phyloP scores from a whole-genome alignment of 2,888 invertebrate species.

The Drosophila koepferae region DNA sequence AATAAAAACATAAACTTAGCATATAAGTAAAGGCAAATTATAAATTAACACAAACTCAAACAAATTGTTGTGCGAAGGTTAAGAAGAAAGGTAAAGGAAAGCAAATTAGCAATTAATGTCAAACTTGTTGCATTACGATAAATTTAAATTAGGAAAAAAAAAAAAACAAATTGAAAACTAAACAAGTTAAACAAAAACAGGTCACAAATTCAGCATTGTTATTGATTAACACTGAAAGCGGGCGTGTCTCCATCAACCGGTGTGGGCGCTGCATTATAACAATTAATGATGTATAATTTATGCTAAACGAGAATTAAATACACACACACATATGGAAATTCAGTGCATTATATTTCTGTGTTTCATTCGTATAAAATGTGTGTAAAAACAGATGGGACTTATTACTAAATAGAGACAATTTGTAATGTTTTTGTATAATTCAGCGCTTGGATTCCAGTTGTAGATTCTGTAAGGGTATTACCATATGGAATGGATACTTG shows the following conservation, averaged over 20 bases:
- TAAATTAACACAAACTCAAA: slow-evolving; percentile 35
- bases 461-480: slow-evolving; percentile 83
- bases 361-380: slow-evolving; percentile 32
- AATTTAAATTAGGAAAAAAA: slow-evolving; percentile 48
- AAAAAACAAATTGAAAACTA: slow-evolving; percentile 45
- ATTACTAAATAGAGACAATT: slow-evolving; percentile 15
- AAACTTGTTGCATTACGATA: slow-evolving; percentile 67
- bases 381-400: slow-evolving; percentile 28
- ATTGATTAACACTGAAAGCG: slow-evolving; percentile 43
- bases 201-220: slow-evolving; percentile 52
- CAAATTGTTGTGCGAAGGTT: slow-evolving; percentile 37
- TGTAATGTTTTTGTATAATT: slow-evolving; percentile 14
- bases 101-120: slow-evolving; percentile 57
- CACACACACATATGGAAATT: slow-evolving; percentile 69
- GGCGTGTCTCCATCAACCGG: slow-evolving; percentile 25
- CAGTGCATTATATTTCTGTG: slow-evolving; percentile 36
- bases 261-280: slow-evolving; percentile 62
- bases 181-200: slow-evolving; percentile 16
- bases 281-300: slow-evolving; percentile 73
- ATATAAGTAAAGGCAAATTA: slow-evolving; percentile 71
- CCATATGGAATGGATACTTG: slow-evolving; percentile 84
- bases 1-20: slow-evolving; percentile 32
- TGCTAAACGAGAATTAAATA: slow-evolving; percentile 78
- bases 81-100: slow-evolving; percentile 24
- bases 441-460: slow-evolving; percentile 55